These are phyloP conservation scores for Eulimnadia texana DNA, from an alignment of 1,140 invertebrate genomes.

Conservation along the genomic window DNA sequence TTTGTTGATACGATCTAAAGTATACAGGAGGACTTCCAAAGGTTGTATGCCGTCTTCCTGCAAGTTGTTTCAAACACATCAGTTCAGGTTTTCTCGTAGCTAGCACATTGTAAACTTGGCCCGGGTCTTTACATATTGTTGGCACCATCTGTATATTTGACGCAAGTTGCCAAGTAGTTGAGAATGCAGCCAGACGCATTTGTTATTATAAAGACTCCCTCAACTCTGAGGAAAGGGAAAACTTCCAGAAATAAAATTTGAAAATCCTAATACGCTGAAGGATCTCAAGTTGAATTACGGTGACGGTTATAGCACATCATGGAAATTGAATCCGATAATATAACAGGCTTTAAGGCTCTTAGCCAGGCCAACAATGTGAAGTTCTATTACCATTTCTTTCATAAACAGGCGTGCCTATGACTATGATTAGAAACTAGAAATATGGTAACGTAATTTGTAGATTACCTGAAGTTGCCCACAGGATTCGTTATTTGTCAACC, in stretches of 20 bases:
- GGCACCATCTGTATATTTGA: not conserved
- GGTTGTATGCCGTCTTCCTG: slow-evolving; percentile 37
- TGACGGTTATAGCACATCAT: no score
- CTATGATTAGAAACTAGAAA: no score
- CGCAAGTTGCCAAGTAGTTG: not conserved
- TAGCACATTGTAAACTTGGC: no score
- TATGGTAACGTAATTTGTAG: not conserved
- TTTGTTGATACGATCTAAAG: slow-evolving; percentile 36
- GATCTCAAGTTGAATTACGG: no score
- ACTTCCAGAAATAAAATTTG: not conserved
- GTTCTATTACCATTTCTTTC: no score
- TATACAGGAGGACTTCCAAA: slow-evolving; percentile 40
- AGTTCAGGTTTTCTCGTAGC: no score
- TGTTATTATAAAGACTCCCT: not conserved
- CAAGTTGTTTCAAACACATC: no score
- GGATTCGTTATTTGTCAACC: slow-evolving; percentile 14
- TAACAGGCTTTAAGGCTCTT: no score
- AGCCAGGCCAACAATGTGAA: no score
- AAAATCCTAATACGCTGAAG: no score
- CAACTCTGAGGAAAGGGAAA: not conserved
- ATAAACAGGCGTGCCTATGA: no score
- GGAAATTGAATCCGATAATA: no score
- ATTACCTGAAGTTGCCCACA: slow-evolving; percentile 37
- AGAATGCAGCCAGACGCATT: not conserved
- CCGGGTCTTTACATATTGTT: not conserved